These are phyloP conservation scores for Cephalophus harveyi DNA, from an alignment of 2,113 vertebrate genomes.

Conservation along the genomic window DNA sequence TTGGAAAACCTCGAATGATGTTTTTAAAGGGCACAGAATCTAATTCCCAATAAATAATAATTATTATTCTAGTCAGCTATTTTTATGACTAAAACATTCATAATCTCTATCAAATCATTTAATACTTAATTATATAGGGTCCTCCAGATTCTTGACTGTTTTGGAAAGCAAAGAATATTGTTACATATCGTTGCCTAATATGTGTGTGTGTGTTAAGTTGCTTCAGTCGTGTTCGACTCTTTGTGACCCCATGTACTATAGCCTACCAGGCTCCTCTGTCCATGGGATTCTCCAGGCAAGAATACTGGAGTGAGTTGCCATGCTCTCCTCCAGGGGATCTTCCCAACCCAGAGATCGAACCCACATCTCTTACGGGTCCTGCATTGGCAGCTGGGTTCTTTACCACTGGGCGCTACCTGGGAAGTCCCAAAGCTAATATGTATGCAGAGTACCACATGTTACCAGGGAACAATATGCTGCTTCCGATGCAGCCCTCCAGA, in stretches of 20 bases:
- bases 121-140: background rate
- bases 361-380: background rate
- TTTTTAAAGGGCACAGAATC: background rate
- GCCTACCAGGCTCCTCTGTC: background rate
- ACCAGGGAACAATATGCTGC: background rate
- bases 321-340: background rate
- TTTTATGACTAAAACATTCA: background rate
- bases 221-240: background rate
- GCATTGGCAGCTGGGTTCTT: background rate
- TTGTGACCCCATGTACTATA: background rate
- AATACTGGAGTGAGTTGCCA: background rate
- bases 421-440: background rate
- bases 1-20: background rate
- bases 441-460: background rate
- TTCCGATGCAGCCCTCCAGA: background rate
- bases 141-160: background rate
- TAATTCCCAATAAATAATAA: background rate
- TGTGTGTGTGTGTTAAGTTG: background rate
- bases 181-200: background rate
- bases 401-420: background rate
- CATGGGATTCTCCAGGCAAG: background rate
- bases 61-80: background rate
- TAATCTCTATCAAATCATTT: background rate
- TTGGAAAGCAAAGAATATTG: background rate
- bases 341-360: background rate